Base-by-base conservation (phyloP, 1,140 invertebrate genomes). In the Drosophila trapezifrons region DNA sequence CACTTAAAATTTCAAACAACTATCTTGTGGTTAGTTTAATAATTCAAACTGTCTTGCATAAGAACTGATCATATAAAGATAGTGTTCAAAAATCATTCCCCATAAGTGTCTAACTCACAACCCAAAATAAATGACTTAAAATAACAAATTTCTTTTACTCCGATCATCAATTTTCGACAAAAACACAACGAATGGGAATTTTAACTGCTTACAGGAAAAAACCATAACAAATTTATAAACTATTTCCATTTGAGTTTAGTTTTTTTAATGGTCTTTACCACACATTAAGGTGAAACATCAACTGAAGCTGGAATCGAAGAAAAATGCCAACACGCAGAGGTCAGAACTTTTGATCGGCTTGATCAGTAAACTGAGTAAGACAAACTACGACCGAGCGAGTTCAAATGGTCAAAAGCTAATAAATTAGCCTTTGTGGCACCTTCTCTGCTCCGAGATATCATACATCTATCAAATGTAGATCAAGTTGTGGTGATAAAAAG, bases 351-450 rank as follows among this genome's bases (percentile, higher is more conserved):
- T 60, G 47, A 52, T 54, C 52, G 38, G 45, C 66, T 80, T 89
- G 62, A 87, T 89, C 76, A 66, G 84, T 80, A 78, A 87, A 89
- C 69, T 71, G 80, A 87, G 77, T 42, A 67, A 84, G 80, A 89
- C 78, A 84, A 89, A 84, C 67, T 77, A 51, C 72, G 17, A 29
- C n/a, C 27, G 10, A 29, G 1, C 12, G 63, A 56, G 60, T 63
- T 76, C 62, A 65, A 83, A 77, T 71, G 84, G 76, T 77, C 76
- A 83, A 89, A 71, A 80, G 69, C 85, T 84, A 78, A 87, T 87
- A 87, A 87, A 87, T 87, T 71, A 89, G 66, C 65, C 76, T 86
- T 77, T 80, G 74, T 89, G 73, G 80, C 84, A 84, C 76, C 77
- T 84, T 62, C 62, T 55, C 46, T 29, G 27, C 17, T 25, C 20